These are phyloP conservation scores for Pogonophryne albipinna DNA, from an alignment of 2,797 vertebrate genomes.

Conservation along the genomic window DNA sequence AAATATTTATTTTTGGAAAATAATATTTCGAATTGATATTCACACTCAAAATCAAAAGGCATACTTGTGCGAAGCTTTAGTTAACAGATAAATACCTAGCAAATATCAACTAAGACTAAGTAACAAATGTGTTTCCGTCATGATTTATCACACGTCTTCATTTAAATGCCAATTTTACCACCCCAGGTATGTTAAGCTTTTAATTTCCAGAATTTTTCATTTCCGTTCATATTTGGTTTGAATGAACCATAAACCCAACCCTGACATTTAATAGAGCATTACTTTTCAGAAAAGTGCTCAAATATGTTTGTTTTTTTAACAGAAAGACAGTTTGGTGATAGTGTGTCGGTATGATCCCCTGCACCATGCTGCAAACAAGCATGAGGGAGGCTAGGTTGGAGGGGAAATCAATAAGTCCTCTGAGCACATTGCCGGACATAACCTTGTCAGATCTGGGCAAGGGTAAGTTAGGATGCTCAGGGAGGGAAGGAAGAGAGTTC, in stretches of 20 bases:
- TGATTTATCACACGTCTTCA: conserved; percentile 17
- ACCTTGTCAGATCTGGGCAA: conserved; percentile 88
- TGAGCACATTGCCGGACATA: conserved; percentile 82
- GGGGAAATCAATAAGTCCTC: conserved; percentile 88
- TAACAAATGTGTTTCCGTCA: conserved; percentile 9
- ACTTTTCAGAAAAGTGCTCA: conserved; percentile 16
- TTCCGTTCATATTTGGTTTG: conserved; percentile 13
- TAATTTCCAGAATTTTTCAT: conserved; percentile 1
- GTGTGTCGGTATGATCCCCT: conserved; percentile 19
- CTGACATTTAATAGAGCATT: conserved; percentile 9
- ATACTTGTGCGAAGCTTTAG: not conserved
- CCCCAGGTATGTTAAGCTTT: conserved; percentile 3
- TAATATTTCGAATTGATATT: conserved; percentile 21
- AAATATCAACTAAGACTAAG: conserved; percentile 12
- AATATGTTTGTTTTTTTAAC: conserved; percentile 1
- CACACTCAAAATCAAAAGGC: not conserved
- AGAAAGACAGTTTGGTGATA: conserved; percentile 19
- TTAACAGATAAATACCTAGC: conserved; percentile 18
- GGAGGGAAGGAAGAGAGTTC: conserved; percentile 7
- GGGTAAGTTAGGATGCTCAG: conserved; percentile 72
- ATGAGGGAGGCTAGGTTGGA: conserved; percentile 64
- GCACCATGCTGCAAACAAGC: conserved; percentile 57
- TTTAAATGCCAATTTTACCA: conserved; percentile 11
- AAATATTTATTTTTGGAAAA: not conserved
- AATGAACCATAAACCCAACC: not conserved